phyloP scores from a whole-genome alignment of 2,888 invertebrate species.

The Malthinus flaveolus region DNA sequence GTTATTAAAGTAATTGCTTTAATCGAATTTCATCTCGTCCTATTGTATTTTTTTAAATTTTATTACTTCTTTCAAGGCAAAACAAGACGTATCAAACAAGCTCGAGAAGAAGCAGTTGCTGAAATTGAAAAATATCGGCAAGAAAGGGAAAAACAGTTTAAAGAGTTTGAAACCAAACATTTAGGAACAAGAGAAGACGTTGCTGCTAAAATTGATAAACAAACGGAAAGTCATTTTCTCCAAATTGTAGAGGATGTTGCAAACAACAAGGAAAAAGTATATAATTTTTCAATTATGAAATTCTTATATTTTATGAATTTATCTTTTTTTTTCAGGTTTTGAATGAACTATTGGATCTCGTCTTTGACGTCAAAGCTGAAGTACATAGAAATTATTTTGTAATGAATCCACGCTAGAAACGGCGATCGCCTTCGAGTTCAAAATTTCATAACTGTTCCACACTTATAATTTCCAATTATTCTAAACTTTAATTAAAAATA shows the following conservation, averaged over 20 bases:
- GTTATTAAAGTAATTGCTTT: too few species aligned
- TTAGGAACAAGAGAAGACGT: slow-evolving; percentile 53
- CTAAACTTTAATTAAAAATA: too few species aligned
- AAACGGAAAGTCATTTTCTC: slow-evolving; percentile 45
- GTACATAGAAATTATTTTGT: slow-evolving; percentile 49
- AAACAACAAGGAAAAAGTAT: slow-evolving; percentile 48
- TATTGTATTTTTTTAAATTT: neutral
- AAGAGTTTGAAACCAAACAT: slow-evolving; percentile 50
- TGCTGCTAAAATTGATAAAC: slow-evolving; percentile 50
- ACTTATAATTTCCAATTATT: too few species aligned
- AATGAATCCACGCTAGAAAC: slow-evolving; percentile 33
- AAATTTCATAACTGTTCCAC: too few species aligned
- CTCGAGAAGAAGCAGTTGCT: slow-evolving; percentile 51
- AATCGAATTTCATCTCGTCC: too few species aligned
- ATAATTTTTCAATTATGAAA: neutral
- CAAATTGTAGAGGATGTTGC: slow-evolving; percentile 44
- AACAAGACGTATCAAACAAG: slow-evolving; percentile 51
- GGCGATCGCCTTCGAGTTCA: neutral
- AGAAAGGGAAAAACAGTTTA: slow-evolving; percentile 50
- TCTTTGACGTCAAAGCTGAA: slow-evolving; percentile 45
- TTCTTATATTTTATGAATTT: neutral
- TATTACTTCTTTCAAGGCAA: slow-evolving; percentile 43
- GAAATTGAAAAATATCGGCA: slow-evolving; percentile 51
- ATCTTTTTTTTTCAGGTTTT: slow-evolving; percentile 45
- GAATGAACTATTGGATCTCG: slow-evolving; percentile 45